Conservation (phyloP, 2,113 vertebrate genomes). For the Sylvilagus bachmani region DNA sequence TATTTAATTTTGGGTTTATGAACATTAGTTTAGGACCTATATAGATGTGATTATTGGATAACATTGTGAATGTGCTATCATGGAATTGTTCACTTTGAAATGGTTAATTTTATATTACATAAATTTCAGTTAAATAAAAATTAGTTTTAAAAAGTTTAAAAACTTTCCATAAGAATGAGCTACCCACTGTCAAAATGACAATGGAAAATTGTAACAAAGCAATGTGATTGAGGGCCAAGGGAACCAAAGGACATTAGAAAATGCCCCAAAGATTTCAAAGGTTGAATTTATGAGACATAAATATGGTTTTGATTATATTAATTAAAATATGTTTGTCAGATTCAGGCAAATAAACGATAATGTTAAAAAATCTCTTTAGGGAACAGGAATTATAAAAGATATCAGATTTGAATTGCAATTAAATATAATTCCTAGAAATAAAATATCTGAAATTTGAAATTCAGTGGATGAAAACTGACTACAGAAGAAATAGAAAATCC, state of each 20-base stretch:
- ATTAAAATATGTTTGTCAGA: not conserved
- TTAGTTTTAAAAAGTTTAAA: not conserved
- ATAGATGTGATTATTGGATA: not conserved
- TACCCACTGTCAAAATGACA: not conserved
- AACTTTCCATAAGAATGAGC: not conserved
- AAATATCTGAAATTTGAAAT: not conserved
- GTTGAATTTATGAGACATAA: not conserved
- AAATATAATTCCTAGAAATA: slow-evolving; percentile 28
- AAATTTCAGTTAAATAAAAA: not conserved
- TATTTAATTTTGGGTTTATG: not conserved
- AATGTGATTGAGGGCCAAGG: not conserved
- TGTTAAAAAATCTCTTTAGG: not conserved
- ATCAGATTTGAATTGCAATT: not conserved
- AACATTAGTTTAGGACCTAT: not conserved
- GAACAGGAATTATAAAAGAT: not conserved
- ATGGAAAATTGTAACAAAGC: not conserved
- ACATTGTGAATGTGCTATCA: not conserved
- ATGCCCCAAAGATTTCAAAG: not conserved
- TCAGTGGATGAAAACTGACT: not conserved
- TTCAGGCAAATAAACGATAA: not conserved
- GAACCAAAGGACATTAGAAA: not conserved
- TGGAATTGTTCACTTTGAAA: not conserved
- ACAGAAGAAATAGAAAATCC: not conserved
- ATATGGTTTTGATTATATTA: not conserved
- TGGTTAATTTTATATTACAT: not conserved